Evolutionary conservation across 2,888 invertebrate species (phyloP), one percentile per base, ranked within the genome.

Genomic region (Parnassius mnemosyne): DNA sequence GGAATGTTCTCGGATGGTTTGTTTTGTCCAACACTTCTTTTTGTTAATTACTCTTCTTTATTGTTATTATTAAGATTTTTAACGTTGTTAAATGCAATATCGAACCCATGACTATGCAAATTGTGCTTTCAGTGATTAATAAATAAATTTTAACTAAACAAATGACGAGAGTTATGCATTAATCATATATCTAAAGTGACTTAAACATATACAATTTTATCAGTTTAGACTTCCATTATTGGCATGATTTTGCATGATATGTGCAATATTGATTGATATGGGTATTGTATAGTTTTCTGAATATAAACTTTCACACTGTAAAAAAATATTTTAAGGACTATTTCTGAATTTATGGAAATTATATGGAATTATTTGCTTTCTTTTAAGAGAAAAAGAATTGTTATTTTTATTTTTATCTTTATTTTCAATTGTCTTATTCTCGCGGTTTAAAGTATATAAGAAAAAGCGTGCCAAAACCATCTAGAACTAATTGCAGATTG

Each of bases 31-130:
- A 76, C 76, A 77, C 78, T 77, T 79, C 74, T 85, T 89, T 87
- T 90, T 90, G 88, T 90, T 91, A 81, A 81, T 82, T 85, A 63
- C 58, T 63, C 5, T 62, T 61, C 86, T 75, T 73, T 87, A 89
- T 89, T 90, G 89, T 89, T 90, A 87, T 89, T 83, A 87, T 87
- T 90, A 89, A 89, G 86, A 89, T 81, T 87, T 89, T 90, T 89
- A 87, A 89, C 80, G 79, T 89, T 90, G 90, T 90, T 89, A 84
- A 84, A 75, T 83, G 81, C 87, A 86, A 87, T 83, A 81, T 79
- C 77, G 70, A 74, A 71, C 72, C 73, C 74, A 75, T 75, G 75
- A 75, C 72, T 66, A 65, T 74, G 70, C 74, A 71, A 78, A 79
- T 78, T 74, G 75, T 77, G 72, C 70, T 71, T 64, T 65, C 65